A percentile compares a stretch with the other conserved stretches of the same genome.
phyloP scores from a whole-genome alignment of 2,888 invertebrate genomes.

The Panzeria rudis region DNA sequence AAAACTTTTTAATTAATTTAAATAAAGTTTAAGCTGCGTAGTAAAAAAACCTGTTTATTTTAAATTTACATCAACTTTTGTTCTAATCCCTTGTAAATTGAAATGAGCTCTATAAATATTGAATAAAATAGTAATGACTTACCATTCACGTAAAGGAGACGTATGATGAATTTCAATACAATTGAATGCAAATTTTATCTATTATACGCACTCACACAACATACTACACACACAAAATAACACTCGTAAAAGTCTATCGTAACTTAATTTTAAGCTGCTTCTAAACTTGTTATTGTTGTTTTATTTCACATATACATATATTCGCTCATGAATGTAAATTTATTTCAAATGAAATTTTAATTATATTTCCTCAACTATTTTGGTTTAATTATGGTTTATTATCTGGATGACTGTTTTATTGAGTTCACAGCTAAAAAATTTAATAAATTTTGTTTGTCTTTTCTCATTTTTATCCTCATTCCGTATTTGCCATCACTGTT shows the following conservation, averaged over 20 bases:
- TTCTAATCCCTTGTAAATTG: neutral
- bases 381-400: conserved; percentile 56
- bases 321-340: neutral
- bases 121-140: too few relatives aligned
- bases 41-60: neutral
- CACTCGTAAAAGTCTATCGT: neutral
- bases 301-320: neutral
- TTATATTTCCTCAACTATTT: conserved; percentile 40
- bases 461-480: conserved; percentile 28
- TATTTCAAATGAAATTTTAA: conserved; percentile 33
- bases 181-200: conserved; percentile 12
- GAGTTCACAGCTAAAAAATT: conserved; percentile 17
- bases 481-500: conserved; percentile 31
- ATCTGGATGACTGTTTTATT: conserved; percentile 52
- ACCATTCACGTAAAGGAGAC: neutral
- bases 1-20: neutral
- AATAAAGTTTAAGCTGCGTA: neutral
- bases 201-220: conserved; percentile 17
- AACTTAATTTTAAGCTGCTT: conserved; percentile 14
- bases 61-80: neutral
- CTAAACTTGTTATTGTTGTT: conserved; percentile 4
- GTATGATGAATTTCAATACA: conserved; percentile 31
- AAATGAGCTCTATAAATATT: too few relatives aligned
- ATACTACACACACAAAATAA: neutral
- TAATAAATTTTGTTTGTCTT: conserved; percentile 14